Evolutionary conservation across 1,140 invertebrate genomes (phyloP).

Genomic region (Diuraphis noxia): DNA sequence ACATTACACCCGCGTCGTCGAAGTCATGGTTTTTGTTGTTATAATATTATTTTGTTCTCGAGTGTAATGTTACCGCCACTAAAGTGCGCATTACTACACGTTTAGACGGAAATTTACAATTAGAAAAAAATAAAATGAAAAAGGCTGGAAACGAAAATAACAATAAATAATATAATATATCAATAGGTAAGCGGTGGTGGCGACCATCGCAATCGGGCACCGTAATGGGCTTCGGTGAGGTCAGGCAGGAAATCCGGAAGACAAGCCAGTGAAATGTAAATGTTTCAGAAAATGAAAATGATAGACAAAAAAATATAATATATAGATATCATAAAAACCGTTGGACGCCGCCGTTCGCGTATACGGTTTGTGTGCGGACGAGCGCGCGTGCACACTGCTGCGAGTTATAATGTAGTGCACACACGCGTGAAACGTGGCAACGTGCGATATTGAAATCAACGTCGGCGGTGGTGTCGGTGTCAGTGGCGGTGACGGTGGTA

Average conservation of each 20-base stretch:
- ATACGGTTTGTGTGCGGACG: background rate
- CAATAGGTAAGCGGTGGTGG: background rate
- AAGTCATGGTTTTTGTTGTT: background rate
- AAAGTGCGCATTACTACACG: background rate
- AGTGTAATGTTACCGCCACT: background rate
- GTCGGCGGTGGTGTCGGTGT: background rate
- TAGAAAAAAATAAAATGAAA: background rate
- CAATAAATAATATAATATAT: slow-evolving; percentile 4
- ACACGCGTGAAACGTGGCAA: slow-evolving; percentile 44
- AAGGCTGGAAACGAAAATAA: background rate
- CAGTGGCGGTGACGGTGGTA: background rate
- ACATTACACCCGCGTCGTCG: background rate
- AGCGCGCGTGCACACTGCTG: background rate
- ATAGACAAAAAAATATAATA: slow-evolving; percentile 10
- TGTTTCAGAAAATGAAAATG: slow-evolving; percentile 24
- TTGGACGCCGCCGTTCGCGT: background rate
- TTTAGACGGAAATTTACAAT: background rate
- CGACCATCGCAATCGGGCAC: background rate
- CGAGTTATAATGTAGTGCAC: background rate
- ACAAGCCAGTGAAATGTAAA: slow-evolving; percentile 12
- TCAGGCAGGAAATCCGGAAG: slow-evolving; percentile 31
- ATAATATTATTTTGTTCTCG: background rate
- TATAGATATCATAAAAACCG: background rate
- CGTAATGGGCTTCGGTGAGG: background rate
- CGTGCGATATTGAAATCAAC: slow-evolving; percentile 30